phyloP scores from a whole-genome alignment of 2,888 invertebrate species.

The Mayetiola destructor region DNA sequence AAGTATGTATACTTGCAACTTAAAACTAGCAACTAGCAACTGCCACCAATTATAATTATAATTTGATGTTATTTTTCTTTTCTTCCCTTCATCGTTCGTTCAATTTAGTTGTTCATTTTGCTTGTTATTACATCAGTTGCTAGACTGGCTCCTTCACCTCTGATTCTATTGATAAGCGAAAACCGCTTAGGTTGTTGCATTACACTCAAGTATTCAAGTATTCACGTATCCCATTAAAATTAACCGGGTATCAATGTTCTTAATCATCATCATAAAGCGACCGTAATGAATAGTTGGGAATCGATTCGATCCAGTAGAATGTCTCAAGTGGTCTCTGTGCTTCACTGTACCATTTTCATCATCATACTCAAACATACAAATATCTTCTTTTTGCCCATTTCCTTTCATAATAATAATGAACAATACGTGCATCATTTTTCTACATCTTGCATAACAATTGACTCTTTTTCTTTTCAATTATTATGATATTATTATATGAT shows the following conservation, averaged over 20 bases:
- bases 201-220: background rate
- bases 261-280: background rate
- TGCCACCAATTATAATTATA: too few species aligned
- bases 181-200: background rate
- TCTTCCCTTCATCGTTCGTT: too few species aligned
- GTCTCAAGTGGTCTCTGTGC: background rate
- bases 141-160: background rate
- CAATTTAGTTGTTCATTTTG: background rate
- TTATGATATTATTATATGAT: too few species aligned
- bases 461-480: too few species aligned
- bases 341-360: too few species aligned
- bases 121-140: background rate
- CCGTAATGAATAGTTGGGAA: background rate
- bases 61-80: too few species aligned
- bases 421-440: background rate
- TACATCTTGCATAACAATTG: background rate
- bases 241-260: background rate
- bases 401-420: constrained; percentile 3
- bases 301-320: background rate
- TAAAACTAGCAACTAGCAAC: background rate
- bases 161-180: background rate
- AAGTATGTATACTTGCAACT: background rate
- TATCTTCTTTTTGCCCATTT: too few species aligned
- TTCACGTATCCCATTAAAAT: background rate
- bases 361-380: too few species aligned